Conservation (phyloP, 2,797 vertebrate species). For the Valencia hispanica region DNA sequence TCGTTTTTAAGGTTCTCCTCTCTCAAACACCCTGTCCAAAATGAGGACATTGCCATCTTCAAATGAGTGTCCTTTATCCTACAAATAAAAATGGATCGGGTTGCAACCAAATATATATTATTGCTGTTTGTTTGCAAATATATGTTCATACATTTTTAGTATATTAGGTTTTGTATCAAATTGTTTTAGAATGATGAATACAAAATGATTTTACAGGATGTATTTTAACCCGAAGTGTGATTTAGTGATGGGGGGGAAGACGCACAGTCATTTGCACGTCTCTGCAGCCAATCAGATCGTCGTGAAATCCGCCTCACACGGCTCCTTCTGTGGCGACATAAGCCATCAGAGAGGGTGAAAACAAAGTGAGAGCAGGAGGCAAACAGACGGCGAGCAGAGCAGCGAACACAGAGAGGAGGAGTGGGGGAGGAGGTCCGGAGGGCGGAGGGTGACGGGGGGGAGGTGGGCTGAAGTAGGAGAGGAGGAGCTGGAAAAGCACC, state of each 20-base stretch:
- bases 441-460: background rate
- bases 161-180: background rate
- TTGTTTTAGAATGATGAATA: background rate
- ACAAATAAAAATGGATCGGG: too few relatives aligned
- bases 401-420: conserved; percentile 20
- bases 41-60: too few relatives aligned
- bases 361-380: conserved; percentile 27
- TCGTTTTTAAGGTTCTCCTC: too few relatives aligned
- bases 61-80: too few relatives aligned
- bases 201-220: background rate
- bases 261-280: too few relatives aligned
- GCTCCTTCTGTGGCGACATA: conserved; percentile 55
- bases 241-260: background rate
- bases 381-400: conserved; percentile 32
- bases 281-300: conserved; percentile 62
- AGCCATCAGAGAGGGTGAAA: conserved; percentile 18
- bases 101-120: too few relatives aligned
- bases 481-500: conserved; percentile 61
- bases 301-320: conserved; percentile 34
- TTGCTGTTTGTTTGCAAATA: too few relatives aligned
- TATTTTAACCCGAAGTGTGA: background rate
- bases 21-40: too few relatives aligned
- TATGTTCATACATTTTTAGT: background rate
- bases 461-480: conserved; percentile 16
- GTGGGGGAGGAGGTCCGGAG: background rate